Base-by-base conservation (phyloP, 2,888 invertebrate species). In the Ophion obscuratus region DNA sequence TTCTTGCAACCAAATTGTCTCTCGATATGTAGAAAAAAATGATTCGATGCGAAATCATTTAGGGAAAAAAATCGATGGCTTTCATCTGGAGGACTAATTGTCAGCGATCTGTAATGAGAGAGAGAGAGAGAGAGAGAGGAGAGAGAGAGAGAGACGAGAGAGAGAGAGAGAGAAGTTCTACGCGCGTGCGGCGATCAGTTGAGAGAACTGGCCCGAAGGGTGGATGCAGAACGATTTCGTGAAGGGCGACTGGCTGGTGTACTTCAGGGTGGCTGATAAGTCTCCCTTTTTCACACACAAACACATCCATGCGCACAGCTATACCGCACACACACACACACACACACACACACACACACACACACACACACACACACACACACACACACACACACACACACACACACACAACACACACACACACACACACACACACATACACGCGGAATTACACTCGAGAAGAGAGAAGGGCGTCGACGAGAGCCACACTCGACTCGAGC, bases 401-500 rank as follows among this genome's bases (percentile, higher is more conserved):
- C n/a, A n/a, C n/a, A n/a, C n/a, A n/a, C n/a, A n/a, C n/a, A n/a
- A n/a, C n/a, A n/a, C n/a, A n/a, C n/a, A 27, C 27, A 70, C 88
- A 89, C 88, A 91, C 88, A 89, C 84, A 89, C 89, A 31, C 64
- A 70, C 40, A 44, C 62, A 71, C 68, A 62, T 61, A 27, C 64
- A 75, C 36, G 79, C 80, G 62, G 62, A 44, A 67, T 27, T 44
- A 67, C 77, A 85, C 85, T 85, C 77, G 82, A 82, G 71, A 73
- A 79, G 79, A 79, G 83, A 85, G 85, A 80, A 85, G 85, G 83
- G 85, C 85, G 83, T 76, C 83, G 82, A 91, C 88, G 90, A 92
- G 92, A 90, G 91, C 90, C 81, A 89, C 92, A 83, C 87, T 92
- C 90, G 92, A 93, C 90, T 93, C 92, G 92, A 92, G 92, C 90